Base-by-base conservation (phyloP, 2,888 invertebrate species). In the Mythimna loreyi region DNA sequence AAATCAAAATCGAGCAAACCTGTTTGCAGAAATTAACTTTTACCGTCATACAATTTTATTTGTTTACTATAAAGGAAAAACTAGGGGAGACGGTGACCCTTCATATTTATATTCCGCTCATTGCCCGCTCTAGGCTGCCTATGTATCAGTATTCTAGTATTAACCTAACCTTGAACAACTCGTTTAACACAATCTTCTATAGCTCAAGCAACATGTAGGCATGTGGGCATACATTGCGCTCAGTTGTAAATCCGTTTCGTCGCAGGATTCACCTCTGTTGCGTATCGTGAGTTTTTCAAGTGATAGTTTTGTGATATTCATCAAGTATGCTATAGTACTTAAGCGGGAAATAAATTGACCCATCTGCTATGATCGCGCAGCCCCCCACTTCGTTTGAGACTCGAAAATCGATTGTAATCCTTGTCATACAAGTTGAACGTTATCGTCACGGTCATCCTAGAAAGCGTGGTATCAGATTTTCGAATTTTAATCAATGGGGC, bases 101-200 rank as follows among this genome's bases (percentile, higher is more conserved):
- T 0, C 1, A 50, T 16, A 25, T 53, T 30, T 30, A 53, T 49
- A n/a, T 9, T 19, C 19, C 19, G 19, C n/a, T 36, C 33, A 23
- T 19, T 23, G 36, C 16, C 19, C 23, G 11, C 56, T 23, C 23
- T 21, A 21, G n/a, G 21, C 36, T 9, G 2, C 19, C 4, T 40
- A 40, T 43, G n/a, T 43, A 36, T 57, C 25, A 40, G 57, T 23
- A 57, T 40, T 57, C 57, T n/a, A 57, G 43, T 25, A 43, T 25
- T 25, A n/a, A 45, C 4, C 8, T 43, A 11, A 8, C 28, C 43
- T 45, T 61, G 28, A 23, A 30, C 19, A 19, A 43, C 19, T 40
- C n/a, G 21, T 58, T 21, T 6, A 25, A 2, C n/a, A 7, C 58
- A n/a, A 28, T 36, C 0, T 28, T 25, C 16, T n/a, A 4, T 55